phyloP scores from a whole-genome alignment of 2,113 vertebrate genomes.

The Channa maculata region DNA sequence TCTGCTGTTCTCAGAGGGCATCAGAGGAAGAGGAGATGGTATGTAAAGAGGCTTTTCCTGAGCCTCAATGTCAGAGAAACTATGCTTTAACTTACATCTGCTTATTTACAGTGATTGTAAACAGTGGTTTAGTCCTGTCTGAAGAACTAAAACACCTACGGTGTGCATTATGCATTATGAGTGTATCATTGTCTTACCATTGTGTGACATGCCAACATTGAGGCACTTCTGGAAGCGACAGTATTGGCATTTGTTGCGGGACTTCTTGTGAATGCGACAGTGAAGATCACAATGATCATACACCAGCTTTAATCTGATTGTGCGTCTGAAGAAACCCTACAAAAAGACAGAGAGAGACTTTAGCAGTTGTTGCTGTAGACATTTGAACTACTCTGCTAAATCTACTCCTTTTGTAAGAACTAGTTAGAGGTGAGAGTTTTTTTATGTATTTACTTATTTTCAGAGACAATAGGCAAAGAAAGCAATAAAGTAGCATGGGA shows the following conservation, averaged over 20 bases:
- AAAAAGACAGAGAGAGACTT: neutral
- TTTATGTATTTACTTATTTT: neutral
- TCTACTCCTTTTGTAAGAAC: neutral
- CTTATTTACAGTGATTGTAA: constrained; percentile 29
- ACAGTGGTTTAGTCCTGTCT: constrained; percentile 18
- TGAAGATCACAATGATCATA: constrained; percentile 96
- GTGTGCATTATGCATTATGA: neutral
- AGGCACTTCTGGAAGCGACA: constrained; percentile 99
- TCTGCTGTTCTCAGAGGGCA: constrained; percentile 24
- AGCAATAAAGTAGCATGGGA: neutral
- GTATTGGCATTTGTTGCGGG: constrained; percentile 99
- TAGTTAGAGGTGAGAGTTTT: neutral
- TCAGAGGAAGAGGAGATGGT: constrained; percentile 1
- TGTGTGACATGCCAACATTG: constrained; percentile 98
- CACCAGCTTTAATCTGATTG: constrained; percentile 95
- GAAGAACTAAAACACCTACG: constrained; percentile 1
- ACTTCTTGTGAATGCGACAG: constrained; percentile 98
- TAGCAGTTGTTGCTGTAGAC: neutral
- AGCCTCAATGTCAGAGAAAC: constrained; percentile 30
- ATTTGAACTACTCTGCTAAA: neutral
- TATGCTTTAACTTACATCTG: neutral
- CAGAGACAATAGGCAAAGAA: neutral
- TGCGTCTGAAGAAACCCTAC: constrained; percentile 96
- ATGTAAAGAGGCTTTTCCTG: constrained; percentile 11
- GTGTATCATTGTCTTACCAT: constrained; percentile 84